phyloP scores from a whole-genome alignment of 2,797 vertebrate species.

The Telmatherina bonti region DNA sequence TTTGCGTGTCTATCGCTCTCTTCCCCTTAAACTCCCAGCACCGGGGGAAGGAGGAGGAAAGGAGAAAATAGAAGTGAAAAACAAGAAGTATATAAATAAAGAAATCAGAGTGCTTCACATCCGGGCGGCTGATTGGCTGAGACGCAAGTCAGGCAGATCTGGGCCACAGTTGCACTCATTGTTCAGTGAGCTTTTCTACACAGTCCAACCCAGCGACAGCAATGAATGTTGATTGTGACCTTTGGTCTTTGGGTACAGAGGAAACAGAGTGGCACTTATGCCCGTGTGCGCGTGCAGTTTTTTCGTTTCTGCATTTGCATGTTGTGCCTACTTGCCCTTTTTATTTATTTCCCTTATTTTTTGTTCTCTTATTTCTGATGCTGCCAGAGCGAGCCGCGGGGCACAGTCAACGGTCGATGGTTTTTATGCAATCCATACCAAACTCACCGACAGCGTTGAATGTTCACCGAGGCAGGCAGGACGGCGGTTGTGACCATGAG shows the following conservation, averaged over 20 bases:
- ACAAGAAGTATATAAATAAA: conserved; percentile 77
- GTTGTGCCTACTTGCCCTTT: conserved; percentile 49
- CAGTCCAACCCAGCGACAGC: conserved; percentile 99
- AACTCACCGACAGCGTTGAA: conserved; percentile 99
- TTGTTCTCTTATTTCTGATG: conserved; percentile 27
- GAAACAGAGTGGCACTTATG: conserved; percentile 64
- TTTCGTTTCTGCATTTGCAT: conserved; percentile 47
- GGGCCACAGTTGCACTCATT: conserved; percentile 99
- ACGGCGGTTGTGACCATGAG: conserved; percentile 43
- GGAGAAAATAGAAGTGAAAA: conserved; percentile 71
- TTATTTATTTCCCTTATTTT: conserved; percentile 25
- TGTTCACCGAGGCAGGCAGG: conserved; percentile 90
- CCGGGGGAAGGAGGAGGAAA: conserved; percentile 58
- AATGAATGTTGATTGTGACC: conserved; percentile 99
- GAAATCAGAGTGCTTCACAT: conserved; percentile 69
- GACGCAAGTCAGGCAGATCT: conserved; percentile 79
- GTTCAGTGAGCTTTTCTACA: conserved; percentile 99
- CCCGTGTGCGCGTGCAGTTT: conserved; percentile 28
- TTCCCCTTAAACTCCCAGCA: conserved; percentile 70
- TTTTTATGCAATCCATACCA: conserved; percentile 92
- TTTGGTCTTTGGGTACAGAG: conserved; percentile 81
- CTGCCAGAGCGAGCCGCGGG: conserved; percentile 84
- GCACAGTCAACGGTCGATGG: conserved; percentile 99
- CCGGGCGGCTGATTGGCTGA: conserved; percentile 76
- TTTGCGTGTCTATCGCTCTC: conserved; percentile 72